Evolutionary conservation across 2,113 vertebrate genomes (phyloP).

Genomic region (Pollimyrus isidori): DNA sequence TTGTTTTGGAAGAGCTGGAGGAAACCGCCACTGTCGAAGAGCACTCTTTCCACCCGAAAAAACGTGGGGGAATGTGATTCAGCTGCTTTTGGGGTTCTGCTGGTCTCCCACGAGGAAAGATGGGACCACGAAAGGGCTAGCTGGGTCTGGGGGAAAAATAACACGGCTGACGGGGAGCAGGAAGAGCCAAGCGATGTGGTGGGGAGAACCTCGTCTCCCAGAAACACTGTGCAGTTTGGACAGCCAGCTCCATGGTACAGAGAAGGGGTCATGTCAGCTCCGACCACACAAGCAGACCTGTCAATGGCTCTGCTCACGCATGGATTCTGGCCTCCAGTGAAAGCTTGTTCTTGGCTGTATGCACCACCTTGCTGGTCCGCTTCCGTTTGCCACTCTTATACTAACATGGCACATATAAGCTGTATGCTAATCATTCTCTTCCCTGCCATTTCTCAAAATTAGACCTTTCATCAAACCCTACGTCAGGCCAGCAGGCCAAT

Average conservation of each 20-base stretch:
- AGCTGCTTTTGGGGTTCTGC: not conserved
- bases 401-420: not conserved
- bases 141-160: not conserved
- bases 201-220: not conserved
- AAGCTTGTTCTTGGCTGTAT: not conserved
- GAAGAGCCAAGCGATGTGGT: not conserved
- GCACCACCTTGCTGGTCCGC: not conserved
- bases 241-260: not conserved
- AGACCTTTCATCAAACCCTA: constrained; percentile 31
- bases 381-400: not conserved
- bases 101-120: not conserved
- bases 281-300: not conserved
- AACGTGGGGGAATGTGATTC: not conserved
- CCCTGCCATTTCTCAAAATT: constrained; percentile 37
- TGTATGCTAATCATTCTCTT: constrained; percentile 23
- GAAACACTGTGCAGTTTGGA: not conserved
- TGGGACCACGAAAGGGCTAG: not conserved
- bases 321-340: not conserved
- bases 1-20: constrained; percentile 19
- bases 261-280: constrained; percentile 8
- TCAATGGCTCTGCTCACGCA: not conserved
- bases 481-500: constrained; percentile 29
- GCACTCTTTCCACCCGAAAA: not conserved
- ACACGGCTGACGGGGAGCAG: too few species aligned
- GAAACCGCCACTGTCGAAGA: not conserved